Conservation (phyloP, 2,113 vertebrate genomes). For the Phainopepla nitens region DNA sequence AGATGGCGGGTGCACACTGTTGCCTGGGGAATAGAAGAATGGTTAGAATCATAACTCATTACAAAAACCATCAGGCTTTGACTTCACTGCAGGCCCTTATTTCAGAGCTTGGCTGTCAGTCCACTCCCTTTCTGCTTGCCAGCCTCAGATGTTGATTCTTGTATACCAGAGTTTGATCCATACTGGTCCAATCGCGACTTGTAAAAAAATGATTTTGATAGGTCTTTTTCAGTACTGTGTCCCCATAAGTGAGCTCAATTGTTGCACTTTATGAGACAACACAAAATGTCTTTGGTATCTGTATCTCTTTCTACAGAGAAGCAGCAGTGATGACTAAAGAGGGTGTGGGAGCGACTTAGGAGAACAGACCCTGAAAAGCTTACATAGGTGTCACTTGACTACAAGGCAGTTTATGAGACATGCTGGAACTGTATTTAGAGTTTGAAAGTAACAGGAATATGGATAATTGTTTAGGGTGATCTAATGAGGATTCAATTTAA, state of each 20-base stretch:
- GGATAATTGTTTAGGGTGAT: not conserved
- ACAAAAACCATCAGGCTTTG: not conserved
- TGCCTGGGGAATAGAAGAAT: not conserved
- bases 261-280: not conserved
- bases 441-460: not conserved
- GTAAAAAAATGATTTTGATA: not conserved
- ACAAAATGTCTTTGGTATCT: not conserved
- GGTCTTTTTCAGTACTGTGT: not conserved
- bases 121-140: not conserved
- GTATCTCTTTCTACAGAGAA: not conserved
- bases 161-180: not conserved
- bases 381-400: not conserved
- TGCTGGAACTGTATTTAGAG: not conserved
- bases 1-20: not conserved
- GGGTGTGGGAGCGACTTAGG: not conserved
- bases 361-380: not conserved
- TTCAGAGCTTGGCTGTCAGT: not conserved
- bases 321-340: not conserved
- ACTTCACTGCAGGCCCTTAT: not conserved
- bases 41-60: not conserved
- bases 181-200: not conserved
- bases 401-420: not conserved
- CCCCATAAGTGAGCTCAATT: not conserved
- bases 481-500: not conserved
- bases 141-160: not conserved